Evolutionary conservation across 2,797 vertebrate genomes (phyloP), one percentile per base, ranked within the genome.

Genomic region (Gambelia wislizenii): DNA sequence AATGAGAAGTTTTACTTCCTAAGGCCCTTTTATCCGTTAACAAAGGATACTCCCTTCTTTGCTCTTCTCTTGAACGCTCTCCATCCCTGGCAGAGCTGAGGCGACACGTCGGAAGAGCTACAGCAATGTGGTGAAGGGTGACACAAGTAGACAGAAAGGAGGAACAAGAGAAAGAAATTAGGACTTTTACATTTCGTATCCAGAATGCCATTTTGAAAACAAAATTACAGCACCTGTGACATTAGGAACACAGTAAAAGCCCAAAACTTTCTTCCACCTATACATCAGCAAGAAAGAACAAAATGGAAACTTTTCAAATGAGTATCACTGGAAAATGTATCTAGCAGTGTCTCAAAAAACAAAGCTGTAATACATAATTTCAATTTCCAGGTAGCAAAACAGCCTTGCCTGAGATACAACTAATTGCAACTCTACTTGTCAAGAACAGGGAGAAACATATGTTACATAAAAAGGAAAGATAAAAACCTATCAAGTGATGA

Each of bases 21-120:
- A 83, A 77, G 7, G 7, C 14, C 70, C 0, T 3, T 22, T 83
- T 30, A 16, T 52, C n/a, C 67, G 33, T 76, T 10, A 44, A 91
- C 93, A 98, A 99, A 99, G 98, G 98, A 99, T 99, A 99, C 98
- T 99, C 84, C 98, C 98, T 96, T 98, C 98, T 98, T 98, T 99
- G 97, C 98, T 98, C 16, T 98, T 97, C 95, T 99, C 98, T 95
- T 98, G 98, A 95, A 98, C 97, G 82, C 98, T 98, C 95, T 99
- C 98, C 98, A 99, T 99, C 49, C 98, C 98, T 0, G 98, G 98
- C 84, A 99, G 97, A 91, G 98, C 98, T 0, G 98, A 98, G 0
- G 98, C 98, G 94, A 99, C 98, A 52, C 98, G 98, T 75, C 98
- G 98, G 93, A 99, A 99, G 94, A 99, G 97, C 98, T 99, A 94